Base-by-base conservation (phyloP, 92 coral and sea anemone genomes). In the Nematostella vectensis region DNA sequence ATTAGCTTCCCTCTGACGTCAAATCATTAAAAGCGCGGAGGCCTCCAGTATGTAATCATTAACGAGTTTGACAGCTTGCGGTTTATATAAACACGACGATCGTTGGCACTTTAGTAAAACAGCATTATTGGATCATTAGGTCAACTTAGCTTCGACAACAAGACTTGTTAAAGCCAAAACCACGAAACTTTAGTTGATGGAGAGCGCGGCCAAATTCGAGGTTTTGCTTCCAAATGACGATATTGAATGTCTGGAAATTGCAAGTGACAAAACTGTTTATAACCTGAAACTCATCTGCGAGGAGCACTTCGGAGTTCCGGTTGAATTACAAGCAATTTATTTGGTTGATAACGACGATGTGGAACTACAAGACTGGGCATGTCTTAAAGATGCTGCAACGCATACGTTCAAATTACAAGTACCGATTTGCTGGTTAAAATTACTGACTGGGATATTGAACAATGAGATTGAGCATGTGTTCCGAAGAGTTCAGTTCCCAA, bases 351-450 rank as follows among this genome's bases (percentile, higher is more conserved):
- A 80, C 10, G 67, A 50, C 25, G 25, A 22, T 1, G 4, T 10
- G 16, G 88, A 75, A 47, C 76, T 85, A 0, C 65, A 57, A 48
- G 72, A 81, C 61, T 70, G 75, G 69, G 25, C 33, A n/a, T 26
- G 36, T 13, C 19, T 29, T 17, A 27, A 26, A 19, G 54, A 56
- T 19, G 48, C 55, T 1, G 21, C 30, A 33, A 68, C 40, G n/a
- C n/a, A n/a, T n/a, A 11, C 74, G 16, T 48, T 67, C 4, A 54
- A 50, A 43, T 50, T 85, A 25, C 63, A 73, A 39, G 95, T 85
- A 20, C 95, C 95, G 0, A 76, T 85, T 25, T 85, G 95, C 87
- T 85, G 95, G 95, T 53, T 62, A 21, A 75, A 76, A 50, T 66
- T 75, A 47, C 61, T 85, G 69, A 80, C 88, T 51, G 82, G 81